Evolutionary conservation across 1,140 invertebrate genomes (phyloP), one percentile per base, ranked within the genome.

Genomic region (Magallana gigas): DNA sequence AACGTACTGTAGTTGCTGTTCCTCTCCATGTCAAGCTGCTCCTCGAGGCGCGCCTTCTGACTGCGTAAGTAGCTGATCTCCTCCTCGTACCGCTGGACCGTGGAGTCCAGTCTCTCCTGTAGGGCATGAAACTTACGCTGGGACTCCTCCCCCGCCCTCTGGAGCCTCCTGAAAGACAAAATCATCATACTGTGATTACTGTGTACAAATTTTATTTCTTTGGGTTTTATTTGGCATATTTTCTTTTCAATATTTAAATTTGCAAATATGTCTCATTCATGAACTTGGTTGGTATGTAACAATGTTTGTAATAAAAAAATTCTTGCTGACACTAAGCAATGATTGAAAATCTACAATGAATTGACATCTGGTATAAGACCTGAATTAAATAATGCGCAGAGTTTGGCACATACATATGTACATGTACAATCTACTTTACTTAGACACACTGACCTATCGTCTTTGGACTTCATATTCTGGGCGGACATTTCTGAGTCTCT

Each of bases 51-150:
- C n/a, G 85, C 59, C 85, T 90, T 90, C 58, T 90, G 90, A 11
- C 84, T 87, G 68, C 88, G 85, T 71, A 91, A 86, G 9, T 89
- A 81, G 16, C 87, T 87, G 16, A 90, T 87, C 83, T 90, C 90
- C 68, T 90, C 88, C 58, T 90, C 87, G 57, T 90, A 90, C 68
- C 87, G 85, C 80, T 88, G 88, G n/a, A 86, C 85, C 12, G 83
- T 88, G 29, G 88, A 89, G 11, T 90, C 84, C 83, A 90, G 36
- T 82, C 86, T 71, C 59, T 83, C 58, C 36, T 89, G 85, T 23
- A 89, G 71, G 1, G 83, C 83, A 11, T 85, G 60, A 9, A 89
- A 59, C 57, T 83, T 84, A 16, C 71, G 76, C 11, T 89, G 60
- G 0, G 88, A 83, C 9, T 86, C 83, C 5, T 89, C 88, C 57